Conservation (phyloP, 2,797 vertebrate species). For the Acomys russatus region DNA sequence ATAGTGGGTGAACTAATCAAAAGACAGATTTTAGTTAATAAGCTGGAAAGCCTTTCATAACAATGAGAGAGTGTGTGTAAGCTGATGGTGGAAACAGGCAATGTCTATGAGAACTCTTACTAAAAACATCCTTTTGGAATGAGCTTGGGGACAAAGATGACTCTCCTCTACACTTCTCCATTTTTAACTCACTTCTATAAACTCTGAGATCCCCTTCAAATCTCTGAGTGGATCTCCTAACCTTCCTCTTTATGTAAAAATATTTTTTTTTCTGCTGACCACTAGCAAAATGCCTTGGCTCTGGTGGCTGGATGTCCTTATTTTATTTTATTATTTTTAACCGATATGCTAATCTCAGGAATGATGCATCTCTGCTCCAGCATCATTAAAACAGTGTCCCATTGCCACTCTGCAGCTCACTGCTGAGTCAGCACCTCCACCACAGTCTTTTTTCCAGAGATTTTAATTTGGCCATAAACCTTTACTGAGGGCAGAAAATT, state of each 20-base stretch:
- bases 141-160: not conserved
- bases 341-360: conserved; percentile 68
- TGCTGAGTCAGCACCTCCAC: conserved; percentile 80
- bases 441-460: conserved; percentile 75
- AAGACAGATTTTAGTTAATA: not conserved
- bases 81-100: not conserved
- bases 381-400: conserved; percentile 78
- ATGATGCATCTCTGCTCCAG: conserved; percentile 62
- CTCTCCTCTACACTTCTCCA: not conserved
- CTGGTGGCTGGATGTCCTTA: not conserved
- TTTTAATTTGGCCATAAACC: conserved; percentile 86
- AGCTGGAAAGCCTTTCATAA: not conserved
- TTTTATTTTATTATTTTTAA: conserved; percentile 24
- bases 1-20: not conserved
- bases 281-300: conserved; percentile 55
- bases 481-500: conserved; percentile 83
- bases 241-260: conserved; percentile 52
- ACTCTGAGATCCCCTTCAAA: conserved; percentile 6
- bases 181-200: not conserved
- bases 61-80: not conserved
- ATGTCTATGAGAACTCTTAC: not conserved
- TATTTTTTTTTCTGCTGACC: conserved; percentile 48
- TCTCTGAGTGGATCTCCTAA: not conserved
- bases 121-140: not conserved
- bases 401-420: conserved; percentile 68